These are phyloP conservation scores for Thaumatotibia leucotreta DNA, from an alignment of 1,140 invertebrate genomes.

Conservation along the genomic window DNA sequence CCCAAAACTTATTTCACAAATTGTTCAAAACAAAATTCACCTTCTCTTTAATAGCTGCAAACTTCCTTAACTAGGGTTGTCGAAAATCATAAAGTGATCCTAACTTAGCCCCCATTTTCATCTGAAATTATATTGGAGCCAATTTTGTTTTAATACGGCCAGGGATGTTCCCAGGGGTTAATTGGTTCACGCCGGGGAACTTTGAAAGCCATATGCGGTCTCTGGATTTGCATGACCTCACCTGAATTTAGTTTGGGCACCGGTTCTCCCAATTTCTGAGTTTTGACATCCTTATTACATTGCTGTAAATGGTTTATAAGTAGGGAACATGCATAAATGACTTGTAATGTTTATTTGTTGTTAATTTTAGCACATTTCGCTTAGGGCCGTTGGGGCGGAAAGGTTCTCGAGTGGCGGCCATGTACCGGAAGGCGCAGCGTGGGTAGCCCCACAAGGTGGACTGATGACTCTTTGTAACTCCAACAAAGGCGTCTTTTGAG, in stretches of 20 bases:
- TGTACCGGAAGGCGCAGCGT: too few species aligned
- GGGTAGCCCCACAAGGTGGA: too few species aligned
- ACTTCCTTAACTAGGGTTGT: slow-evolving; percentile 2
- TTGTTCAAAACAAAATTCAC: not conserved
- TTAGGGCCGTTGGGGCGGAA: too few species aligned
- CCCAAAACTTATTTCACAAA: not conserved
- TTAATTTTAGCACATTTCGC: too few species aligned
- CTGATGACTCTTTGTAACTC: too few species aligned
- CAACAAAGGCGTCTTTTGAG: too few species aligned
- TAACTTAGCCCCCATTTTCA: slow-evolving; percentile 35
- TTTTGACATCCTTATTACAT: slow-evolving; percentile 1
- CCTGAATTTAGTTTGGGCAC: slow-evolving; percentile 25
- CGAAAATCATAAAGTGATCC: slow-evolving; percentile 17
- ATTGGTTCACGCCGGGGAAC: slow-evolving; percentile 41
- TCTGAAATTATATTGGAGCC: slow-evolving; percentile 40
- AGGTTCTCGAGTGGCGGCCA: too few species aligned
- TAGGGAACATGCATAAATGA: not conserved
- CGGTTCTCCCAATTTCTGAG: slow-evolving; percentile 21
- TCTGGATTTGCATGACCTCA: slow-evolving; percentile 35
- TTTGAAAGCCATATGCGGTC: slow-evolving; percentile 46
- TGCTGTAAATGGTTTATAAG: not conserved
- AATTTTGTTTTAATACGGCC: slow-evolving; percentile 46
- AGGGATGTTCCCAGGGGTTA: slow-evolving; percentile 38
- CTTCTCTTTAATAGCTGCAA: not conserved
- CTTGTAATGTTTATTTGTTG: too few species aligned